Evolutionary conservation across 1,140 invertebrate genomes (phyloP).

Genomic region (Rhagoletis pomonella): DNA sequence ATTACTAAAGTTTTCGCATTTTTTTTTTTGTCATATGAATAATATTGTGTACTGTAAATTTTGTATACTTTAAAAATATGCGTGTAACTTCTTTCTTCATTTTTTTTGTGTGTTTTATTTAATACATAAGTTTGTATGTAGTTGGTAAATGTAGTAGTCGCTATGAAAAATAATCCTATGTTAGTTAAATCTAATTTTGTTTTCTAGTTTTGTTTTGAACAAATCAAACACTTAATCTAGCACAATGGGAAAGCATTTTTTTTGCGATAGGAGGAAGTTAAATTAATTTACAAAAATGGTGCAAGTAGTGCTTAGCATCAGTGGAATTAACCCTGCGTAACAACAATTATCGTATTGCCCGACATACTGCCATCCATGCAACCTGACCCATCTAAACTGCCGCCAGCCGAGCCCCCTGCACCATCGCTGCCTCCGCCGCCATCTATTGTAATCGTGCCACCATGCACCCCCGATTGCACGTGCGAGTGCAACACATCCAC

Average conservation of each 20-base stretch:
- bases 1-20: too few species aligned
- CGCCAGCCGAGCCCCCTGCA: not conserved
- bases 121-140: not conserved
- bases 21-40: constrained; percentile 8
- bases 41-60: constrained; percentile 7
- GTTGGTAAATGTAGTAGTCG: constrained; percentile 6
- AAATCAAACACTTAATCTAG: constrained; percentile 33
- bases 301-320: not conserved
- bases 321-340: constrained; percentile 5
- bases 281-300: constrained; percentile 35
- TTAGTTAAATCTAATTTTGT: constrained; percentile 21
- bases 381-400: constrained; percentile 6
- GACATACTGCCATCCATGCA: constrained; percentile 20
- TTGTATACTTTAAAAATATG: constrained; percentile 28
- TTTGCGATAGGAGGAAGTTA: not conserved
- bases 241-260: constrained; percentile 33
- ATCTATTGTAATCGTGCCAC: constrained; percentile 44
- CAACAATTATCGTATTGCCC: constrained; percentile 43
- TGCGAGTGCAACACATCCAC: constrained; percentile 67
- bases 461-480: constrained; percentile 68
- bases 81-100: not conserved
- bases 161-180: constrained; percentile 30
- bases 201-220: constrained; percentile 25
- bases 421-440: not conserved
- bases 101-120: constrained; percentile 9